phyloP scores from a whole-genome alignment of 2,888 invertebrate species.

The Sinodicranocentrus sp. region DNA sequence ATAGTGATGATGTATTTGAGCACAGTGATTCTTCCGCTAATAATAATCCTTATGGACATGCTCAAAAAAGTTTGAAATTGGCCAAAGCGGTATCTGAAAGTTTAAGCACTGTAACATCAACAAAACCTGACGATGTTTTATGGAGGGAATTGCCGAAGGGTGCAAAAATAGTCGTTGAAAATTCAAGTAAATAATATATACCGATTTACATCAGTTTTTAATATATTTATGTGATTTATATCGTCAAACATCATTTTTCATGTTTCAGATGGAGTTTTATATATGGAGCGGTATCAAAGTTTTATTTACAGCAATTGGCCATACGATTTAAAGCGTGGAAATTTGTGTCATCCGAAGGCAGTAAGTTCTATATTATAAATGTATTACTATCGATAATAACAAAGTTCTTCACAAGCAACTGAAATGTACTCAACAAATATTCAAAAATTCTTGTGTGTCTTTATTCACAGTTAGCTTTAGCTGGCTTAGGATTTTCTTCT shows the following conservation, averaged over 20 bases:
- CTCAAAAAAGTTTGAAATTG: background rate
- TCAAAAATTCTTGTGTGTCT: background rate
- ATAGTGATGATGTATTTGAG: slow-evolving; percentile 13
- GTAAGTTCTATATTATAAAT: too few species aligned
- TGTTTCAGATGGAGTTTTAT: slow-evolving; percentile 27
- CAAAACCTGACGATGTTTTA: background rate
- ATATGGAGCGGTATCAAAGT: slow-evolving; percentile 39
- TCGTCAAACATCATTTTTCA: background rate
- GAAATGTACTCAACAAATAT: too few species aligned
- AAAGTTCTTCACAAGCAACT: too few species aligned
- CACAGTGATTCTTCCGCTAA: background rate
- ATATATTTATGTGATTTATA: background rate
- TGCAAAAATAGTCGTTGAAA: background rate
- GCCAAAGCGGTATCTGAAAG: background rate
- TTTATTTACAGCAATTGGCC: slow-evolving; percentile 44
- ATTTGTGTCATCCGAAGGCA: slow-evolving; percentile 43
- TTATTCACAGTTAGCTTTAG: slow-evolving; percentile 31
- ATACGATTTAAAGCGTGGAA: slow-evolving; percentile 31
- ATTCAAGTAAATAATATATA: too few species aligned
- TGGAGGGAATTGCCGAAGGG: background rate
- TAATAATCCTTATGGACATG: too few species aligned
- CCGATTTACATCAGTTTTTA: too few species aligned
- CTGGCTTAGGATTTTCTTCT: slow-evolving; percentile 38
- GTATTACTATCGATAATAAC: too few species aligned
- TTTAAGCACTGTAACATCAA: background rate